Evolutionary conservation across 2,113 vertebrate genomes (phyloP).

Genomic region (Microcebus jonahi): DNA sequence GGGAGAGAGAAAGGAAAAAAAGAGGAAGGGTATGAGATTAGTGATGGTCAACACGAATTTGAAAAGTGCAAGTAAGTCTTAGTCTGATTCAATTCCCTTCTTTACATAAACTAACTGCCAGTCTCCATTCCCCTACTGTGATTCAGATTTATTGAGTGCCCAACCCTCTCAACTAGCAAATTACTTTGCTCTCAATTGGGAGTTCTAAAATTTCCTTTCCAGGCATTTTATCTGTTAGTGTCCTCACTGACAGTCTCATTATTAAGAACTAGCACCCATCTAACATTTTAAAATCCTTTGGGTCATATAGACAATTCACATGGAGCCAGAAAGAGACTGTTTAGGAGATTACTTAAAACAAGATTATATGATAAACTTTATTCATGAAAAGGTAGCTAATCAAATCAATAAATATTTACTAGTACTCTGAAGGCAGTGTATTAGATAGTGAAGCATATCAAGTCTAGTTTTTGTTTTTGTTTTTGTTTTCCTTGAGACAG

Average conservation of each 20-base stretch:
- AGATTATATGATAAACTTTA: slow-evolving; percentile 22
- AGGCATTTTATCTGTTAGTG: slow-evolving; percentile 4
- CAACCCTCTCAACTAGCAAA: slow-evolving; percentile 17
- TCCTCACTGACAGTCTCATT: background rate
- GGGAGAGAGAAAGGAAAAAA: background rate
- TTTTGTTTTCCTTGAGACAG: too few relatives aligned
- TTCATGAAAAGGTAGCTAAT: slow-evolving; percentile 27
- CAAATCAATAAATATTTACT: slow-evolving; percentile 53
- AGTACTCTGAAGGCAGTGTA: slow-evolving; percentile 3
- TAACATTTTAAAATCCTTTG: slow-evolving; percentile 21
- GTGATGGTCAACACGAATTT: background rate
- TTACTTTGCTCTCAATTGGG: slow-evolving; percentile 8
- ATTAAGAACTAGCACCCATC: background rate
- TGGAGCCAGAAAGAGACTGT: slow-evolving; percentile 39
- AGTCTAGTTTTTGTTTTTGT: background rate
- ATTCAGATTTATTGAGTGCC: background rate
- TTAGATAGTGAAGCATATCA: background rate
- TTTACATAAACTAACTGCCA: slow-evolving; percentile 5
- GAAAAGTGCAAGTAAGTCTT: background rate
- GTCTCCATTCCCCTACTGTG: background rate
- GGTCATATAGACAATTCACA: background rate
- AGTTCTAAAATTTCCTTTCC: slow-evolving; percentile 10
- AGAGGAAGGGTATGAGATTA: background rate
- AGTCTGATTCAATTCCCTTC: background rate
- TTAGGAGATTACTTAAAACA: slow-evolving; percentile 42